A percentile compares a stretch with the other conserved stretches of the same genome.
Evolutionary conservation across 2,888 invertebrate genomes (phyloP).

Genomic region (Polia nebulosa): DNA sequence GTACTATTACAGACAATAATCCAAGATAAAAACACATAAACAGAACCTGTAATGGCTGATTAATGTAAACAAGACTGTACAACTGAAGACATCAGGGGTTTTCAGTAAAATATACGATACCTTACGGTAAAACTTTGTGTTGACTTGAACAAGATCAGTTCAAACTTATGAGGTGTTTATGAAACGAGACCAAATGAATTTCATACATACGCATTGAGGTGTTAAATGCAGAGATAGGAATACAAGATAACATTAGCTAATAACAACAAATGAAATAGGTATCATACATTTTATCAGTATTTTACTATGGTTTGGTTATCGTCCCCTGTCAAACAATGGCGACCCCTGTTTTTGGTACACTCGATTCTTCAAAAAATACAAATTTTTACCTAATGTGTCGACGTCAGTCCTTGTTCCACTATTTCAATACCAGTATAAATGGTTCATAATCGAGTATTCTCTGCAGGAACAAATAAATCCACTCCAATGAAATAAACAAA

Average conservation of each 20-base stretch:
- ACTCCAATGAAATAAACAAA: constrained; percentile 90
- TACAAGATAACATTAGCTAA: constrained; percentile 71
- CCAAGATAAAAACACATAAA: constrained; percentile 7
- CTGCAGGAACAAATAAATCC: constrained; percentile 84
- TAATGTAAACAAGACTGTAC: not conserved
- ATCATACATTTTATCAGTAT: constrained; percentile 66
- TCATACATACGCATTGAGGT: constrained; percentile 56
- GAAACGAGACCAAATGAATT: constrained; percentile 58
- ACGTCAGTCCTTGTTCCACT: constrained; percentile 87
- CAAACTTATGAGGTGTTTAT: constrained; percentile 53
- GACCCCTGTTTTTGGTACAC: constrained; percentile 83
- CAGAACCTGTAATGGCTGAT: not conserved
- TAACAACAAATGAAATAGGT: constrained; percentile 73
- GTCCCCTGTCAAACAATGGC: constrained; percentile 89
- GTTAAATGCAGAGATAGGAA: constrained; percentile 59
- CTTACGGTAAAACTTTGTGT: constrained; percentile 65
- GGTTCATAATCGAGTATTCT: constrained; percentile 88
- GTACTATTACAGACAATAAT: constrained; percentile 13
- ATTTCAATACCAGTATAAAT: constrained; percentile 85
- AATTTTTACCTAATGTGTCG: constrained; percentile 88
- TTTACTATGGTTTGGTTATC: constrained; percentile 67
- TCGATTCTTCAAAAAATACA: constrained; percentile 73
- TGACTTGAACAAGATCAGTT: constrained; percentile 52
- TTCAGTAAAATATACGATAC: constrained; percentile 52
- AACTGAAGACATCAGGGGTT: constrained; percentile 8